A percentile compares a stretch with the other conserved stretches of the same genome.
These are phyloP conservation scores for Ryuthela nishihirai DNA, from an alignment of 2,888 invertebrate species.

Conservation along the genomic window DNA sequence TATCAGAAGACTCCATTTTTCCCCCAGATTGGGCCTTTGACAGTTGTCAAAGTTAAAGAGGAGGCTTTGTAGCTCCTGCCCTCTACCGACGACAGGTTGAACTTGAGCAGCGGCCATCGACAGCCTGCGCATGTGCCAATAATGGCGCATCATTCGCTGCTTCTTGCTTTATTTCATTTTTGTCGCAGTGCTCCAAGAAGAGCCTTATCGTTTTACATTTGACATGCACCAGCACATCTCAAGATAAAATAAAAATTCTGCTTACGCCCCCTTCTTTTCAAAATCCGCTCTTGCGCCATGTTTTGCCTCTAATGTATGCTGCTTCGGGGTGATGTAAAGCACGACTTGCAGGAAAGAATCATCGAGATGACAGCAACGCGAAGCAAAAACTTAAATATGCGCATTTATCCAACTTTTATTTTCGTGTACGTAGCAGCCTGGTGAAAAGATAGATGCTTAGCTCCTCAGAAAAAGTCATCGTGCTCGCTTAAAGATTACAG, in stretches of 20 bases:
- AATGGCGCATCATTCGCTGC: slow-evolving; percentile 36
- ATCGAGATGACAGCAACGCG: slow-evolving; percentile 28
- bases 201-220: slow-evolving; percentile 37
- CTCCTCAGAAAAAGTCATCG: too few species aligned
- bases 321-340: slow-evolving; percentile 37
- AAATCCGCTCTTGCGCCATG: slow-evolving; percentile 33
- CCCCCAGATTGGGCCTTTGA: not conserved
- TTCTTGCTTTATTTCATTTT: slow-evolving; percentile 39
- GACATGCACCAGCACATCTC: slow-evolving; percentile 36
- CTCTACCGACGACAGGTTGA: slow-evolving; percentile 15
- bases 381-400: slow-evolving; percentile 34
- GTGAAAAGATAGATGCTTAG: too few species aligned
- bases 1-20: too few species aligned
- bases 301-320: slow-evolving; percentile 37
- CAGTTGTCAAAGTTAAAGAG: slow-evolving; percentile 7
- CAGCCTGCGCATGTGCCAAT: slow-evolving; percentile 38
- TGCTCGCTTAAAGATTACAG: too few species aligned
- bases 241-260: slow-evolving; percentile 36
- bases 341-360: slow-evolving; percentile 31
- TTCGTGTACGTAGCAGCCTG: too few species aligned
- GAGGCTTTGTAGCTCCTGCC: slow-evolving; percentile 24
- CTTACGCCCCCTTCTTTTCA: slow-evolving; percentile 22
- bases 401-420: slow-evolving; percentile 38
- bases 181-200: slow-evolving; percentile 36
- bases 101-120: too few species aligned